A percentile compares a stretch with the other conserved stretches of the same genome.
Conservation (phyloP, 2,888 invertebrate genomes). For the Apamea epomidion region DNA sequence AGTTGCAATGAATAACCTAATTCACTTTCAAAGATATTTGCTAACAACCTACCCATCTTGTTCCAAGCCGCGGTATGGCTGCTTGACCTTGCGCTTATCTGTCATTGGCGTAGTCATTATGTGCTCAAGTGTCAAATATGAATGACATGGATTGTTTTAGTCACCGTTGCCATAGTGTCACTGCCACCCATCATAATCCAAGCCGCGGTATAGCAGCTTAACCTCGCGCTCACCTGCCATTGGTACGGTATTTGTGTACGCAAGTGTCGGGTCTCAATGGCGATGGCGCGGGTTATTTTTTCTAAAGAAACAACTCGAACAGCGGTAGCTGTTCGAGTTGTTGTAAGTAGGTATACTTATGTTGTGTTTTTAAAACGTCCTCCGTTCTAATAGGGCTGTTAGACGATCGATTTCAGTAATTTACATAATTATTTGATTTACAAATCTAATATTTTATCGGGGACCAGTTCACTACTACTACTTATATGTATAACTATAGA, state of each 20-base stretch:
- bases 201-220: slow-evolving; percentile 4
- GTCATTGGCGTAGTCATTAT: slow-evolving; percentile 2
- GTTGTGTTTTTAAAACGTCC: slow-evolving; percentile 62
- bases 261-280: slow-evolving; percentile 54
- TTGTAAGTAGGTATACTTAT: too few relatives aligned
- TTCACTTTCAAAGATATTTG: slow-evolving; percentile 7
- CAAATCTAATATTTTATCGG: neutral
- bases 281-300: slow-evolving; percentile 58
- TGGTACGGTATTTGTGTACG: slow-evolving; percentile 20
- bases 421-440: neutral
- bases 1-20: slow-evolving; percentile 24
- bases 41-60: neutral
- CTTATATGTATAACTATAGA: neutral
- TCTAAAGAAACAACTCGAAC: slow-evolving; percentile 65
- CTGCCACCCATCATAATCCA: slow-evolving; percentile 30
- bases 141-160: slow-evolving; percentile 29
- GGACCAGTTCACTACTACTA: neutral
- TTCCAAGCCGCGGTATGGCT: neutral
- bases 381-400: slow-evolving; percentile 55
- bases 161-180: neutral
- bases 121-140: slow-evolving; percentile 41
- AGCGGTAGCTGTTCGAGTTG: too few relatives aligned
- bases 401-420: neutral
- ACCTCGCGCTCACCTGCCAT: slow-evolving; percentile 14
- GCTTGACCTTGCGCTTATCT: slow-evolving; percentile 13